phyloP scores from a whole-genome alignment of 2,888 invertebrate genomes.

The Cataglyphis livida region DNA sequence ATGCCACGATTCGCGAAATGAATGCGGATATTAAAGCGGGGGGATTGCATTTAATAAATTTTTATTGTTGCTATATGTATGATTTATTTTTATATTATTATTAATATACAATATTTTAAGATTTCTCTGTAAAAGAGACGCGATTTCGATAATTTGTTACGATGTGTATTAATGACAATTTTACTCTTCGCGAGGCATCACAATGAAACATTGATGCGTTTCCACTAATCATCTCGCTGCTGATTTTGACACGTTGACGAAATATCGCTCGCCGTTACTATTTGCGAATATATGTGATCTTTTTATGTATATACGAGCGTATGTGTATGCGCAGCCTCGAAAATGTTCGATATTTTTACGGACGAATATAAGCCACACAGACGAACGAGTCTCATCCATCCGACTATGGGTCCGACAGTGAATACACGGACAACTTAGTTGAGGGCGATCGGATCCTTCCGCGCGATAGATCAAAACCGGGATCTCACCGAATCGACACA shows the following conservation, averaged over 20 bases:
- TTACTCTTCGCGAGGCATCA: background rate
- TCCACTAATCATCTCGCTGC: background rate
- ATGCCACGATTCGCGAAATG: background rate
- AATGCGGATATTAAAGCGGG: background rate
- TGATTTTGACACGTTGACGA: background rate
- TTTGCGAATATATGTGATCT: background rate
- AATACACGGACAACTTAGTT: constrained; percentile 28
- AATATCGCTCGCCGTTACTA: background rate
- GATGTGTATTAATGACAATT: background rate
- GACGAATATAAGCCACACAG: constrained; percentile 49
- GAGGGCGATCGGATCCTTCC: constrained; percentile 71
- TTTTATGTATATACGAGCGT: background rate
- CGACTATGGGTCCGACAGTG: constrained; percentile 63
- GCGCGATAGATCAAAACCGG: constrained; percentile 76
- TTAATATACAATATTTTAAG: background rate
- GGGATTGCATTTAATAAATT: background rate
- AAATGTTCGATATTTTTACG: constrained; percentile 56
- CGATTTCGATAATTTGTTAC: background rate
- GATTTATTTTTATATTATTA: background rate
- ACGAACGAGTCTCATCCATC: constrained; percentile 56
- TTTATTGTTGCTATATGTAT: background rate
- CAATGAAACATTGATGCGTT: background rate
- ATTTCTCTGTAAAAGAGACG: background rate
- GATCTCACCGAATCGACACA: constrained; percentile 65
- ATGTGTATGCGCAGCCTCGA: background rate